Evolutionary conservation across 2,113 vertebrate genomes (phyloP).

Genomic region (Loxodonta africana): DNA sequence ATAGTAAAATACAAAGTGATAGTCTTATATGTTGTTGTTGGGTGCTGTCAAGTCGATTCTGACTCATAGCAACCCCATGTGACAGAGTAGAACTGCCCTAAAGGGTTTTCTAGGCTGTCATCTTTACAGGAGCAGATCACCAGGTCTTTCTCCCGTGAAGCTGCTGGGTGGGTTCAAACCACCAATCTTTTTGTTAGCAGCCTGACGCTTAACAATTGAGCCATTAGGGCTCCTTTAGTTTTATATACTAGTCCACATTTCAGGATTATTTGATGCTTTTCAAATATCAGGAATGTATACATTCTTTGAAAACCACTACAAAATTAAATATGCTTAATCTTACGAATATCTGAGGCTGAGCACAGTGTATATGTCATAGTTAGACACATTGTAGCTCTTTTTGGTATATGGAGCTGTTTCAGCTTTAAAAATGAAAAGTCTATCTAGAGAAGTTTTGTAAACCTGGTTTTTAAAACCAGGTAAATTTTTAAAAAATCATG

Average conservation of each 20-base stretch:
- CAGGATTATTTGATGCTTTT: background rate
- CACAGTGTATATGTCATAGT: background rate
- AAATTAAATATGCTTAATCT: background rate
- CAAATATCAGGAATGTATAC: background rate
- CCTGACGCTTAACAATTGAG: background rate
- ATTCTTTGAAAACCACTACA: background rate
- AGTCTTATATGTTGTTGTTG: background rate
- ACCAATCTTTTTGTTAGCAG: background rate
- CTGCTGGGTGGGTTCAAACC: background rate
- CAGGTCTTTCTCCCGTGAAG: background rate
- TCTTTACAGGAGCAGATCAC: background rate
- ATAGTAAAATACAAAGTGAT: background rate
- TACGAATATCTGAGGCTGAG: background rate
- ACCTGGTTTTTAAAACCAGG: background rate
- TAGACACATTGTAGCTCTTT: background rate
- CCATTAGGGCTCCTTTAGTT: background rate
- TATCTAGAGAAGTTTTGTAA: background rate
- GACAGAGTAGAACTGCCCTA: background rate
- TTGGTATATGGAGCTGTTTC: background rate
- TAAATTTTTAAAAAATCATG: background rate
- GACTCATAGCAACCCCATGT: background rate
- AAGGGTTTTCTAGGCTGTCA: background rate
- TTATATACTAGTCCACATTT: background rate
- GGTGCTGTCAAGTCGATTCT: background rate
- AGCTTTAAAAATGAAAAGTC: background rate